Conservation (phyloP, 2,113 vertebrate genomes). For the Sebastes fasciatus region DNA sequence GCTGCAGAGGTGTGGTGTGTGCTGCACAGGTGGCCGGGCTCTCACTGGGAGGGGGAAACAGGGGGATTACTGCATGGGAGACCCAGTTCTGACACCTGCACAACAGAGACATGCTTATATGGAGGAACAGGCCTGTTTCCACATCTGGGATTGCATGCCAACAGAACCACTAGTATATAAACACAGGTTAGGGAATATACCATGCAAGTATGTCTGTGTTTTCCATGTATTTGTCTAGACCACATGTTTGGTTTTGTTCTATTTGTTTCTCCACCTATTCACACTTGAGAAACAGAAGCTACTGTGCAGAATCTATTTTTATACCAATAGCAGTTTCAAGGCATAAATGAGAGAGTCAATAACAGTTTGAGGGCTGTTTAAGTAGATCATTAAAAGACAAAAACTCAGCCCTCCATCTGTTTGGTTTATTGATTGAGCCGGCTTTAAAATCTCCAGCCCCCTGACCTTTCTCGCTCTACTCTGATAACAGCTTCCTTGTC, state of each 20-base stretch:
- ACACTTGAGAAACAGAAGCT: too few relatives aligned
- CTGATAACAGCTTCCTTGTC: slow-evolving; percentile 57
- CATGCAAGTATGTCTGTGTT: background rate
- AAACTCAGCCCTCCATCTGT: slow-evolving; percentile 29
- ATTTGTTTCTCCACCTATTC: too few relatives aligned
- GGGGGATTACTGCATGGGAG: slow-evolving; percentile 14
- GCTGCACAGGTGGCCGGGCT: slow-evolving; percentile 47
- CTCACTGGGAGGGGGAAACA: slow-evolving; percentile 33
- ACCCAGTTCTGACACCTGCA: slow-evolving; percentile 31
- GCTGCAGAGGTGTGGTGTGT: slow-evolving; percentile 56
- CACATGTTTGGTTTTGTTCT: background rate
- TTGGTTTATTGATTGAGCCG: slow-evolving; percentile 51
- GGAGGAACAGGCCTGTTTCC: slow-evolving; percentile 37
- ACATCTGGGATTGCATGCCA: slow-evolving; percentile 18
- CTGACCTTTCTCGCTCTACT: slow-evolving; percentile 43
- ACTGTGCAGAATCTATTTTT: too few relatives aligned
- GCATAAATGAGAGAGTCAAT: background rate
- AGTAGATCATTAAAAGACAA: slow-evolving; percentile 40
- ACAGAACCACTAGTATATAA: slow-evolving; percentile 19
- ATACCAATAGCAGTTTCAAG: background rate
- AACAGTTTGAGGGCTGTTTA: slow-evolving; percentile 1
- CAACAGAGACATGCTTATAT: slow-evolving; percentile 33
- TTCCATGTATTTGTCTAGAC: slow-evolving; percentile 14
- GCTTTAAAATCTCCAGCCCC: slow-evolving; percentile 7
- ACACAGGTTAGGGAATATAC: background rate